These are phyloP conservation scores for Drosophila heteroneura DNA, from an alignment of 2,888 invertebrate species.

Conservation along the genomic window DNA sequence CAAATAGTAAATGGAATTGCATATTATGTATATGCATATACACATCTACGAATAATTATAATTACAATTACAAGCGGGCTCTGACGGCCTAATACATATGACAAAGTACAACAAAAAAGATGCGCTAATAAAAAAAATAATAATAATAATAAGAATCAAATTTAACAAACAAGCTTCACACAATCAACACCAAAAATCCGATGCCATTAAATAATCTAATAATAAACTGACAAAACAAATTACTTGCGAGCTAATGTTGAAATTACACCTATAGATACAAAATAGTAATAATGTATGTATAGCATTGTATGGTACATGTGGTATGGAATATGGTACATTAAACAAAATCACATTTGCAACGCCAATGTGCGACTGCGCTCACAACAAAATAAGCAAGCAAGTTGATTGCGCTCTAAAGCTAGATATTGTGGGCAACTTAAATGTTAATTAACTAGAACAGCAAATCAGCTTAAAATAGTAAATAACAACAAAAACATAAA, in stretches of 20 bases:
- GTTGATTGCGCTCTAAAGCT: slow-evolving; percentile 28
- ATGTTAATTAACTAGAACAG: slow-evolving; percentile 47
- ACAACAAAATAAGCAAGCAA: slow-evolving; percentile 32
- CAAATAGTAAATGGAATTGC: slow-evolving; percentile 53
- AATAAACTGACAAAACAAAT: slow-evolving; percentile 52
- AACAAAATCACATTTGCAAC: slow-evolving; percentile 64
- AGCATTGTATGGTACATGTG: slow-evolving; percentile 49
- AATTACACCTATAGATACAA: slow-evolving; percentile 45
- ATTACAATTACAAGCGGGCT: slow-evolving; percentile 57
- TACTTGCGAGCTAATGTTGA: slow-evolving; percentile 41
- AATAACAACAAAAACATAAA: slow-evolving; percentile 67
- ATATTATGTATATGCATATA: slow-evolving; percentile 40
- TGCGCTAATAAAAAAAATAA: slow-evolving; percentile 21
- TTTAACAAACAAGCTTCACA: slow-evolving; percentile 54
- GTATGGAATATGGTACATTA: slow-evolving; percentile 50
- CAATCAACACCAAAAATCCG: slow-evolving; percentile 40
- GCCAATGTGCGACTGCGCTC: slow-evolving; percentile 50
- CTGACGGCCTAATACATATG: slow-evolving; percentile 66
- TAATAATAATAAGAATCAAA: slow-evolving; percentile 37
- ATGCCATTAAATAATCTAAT: slow-evolving; percentile 49
- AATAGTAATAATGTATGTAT: slow-evolving; percentile 35
- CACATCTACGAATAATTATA: slow-evolving; percentile 38
- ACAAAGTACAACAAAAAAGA: slow-evolving; percentile 49
- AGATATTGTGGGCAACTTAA: slow-evolving; percentile 49
- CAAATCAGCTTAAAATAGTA: slow-evolving; percentile 72